Conservation (phyloP, 2,888 invertebrate species). For the Synergus umbraculus region DNA sequence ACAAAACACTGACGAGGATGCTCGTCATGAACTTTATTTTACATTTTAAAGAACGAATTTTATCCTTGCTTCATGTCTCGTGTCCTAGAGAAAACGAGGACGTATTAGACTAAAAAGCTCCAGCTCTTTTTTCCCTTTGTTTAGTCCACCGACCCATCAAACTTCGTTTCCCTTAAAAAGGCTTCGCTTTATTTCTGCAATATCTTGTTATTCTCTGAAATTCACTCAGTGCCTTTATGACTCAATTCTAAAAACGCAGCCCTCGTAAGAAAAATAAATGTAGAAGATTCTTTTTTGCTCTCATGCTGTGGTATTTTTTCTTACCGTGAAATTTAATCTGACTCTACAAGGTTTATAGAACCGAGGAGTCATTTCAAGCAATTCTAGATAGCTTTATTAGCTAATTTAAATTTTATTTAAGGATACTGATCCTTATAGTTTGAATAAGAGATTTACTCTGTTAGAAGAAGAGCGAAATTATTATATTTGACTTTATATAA, state of each 20-base stretch:
- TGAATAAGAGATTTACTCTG: not conserved
- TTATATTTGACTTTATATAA: not conserved
- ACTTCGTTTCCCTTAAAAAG: not conserved
- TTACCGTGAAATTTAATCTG: not conserved
- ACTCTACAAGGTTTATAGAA: not conserved
- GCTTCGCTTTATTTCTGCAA: not conserved
- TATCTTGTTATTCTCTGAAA: not conserved
- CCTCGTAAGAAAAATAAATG: slow-evolving; percentile 9
- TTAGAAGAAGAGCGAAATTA: not conserved
- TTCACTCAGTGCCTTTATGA: slow-evolving; percentile 24
- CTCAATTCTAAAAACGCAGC: not conserved
- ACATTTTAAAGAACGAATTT: not conserved
- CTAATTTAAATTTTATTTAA: not conserved
- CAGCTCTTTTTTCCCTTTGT: not conserved
- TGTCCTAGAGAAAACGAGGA: not conserved
- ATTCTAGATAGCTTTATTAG: too few species aligned
- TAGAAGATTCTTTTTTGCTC: not conserved
- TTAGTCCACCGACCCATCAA: not conserved
- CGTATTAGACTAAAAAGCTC: not conserved
- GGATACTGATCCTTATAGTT: too few species aligned
- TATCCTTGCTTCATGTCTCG: not conserved
- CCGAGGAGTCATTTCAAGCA: not conserved
- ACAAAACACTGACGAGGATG: not conserved
- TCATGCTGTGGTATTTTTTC: not conserved
- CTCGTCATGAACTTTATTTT: not conserved